Evolutionary conservation across 2,888 invertebrate genomes (phyloP), one percentile per base, ranked within the genome.

Genomic region (Agonopterix heracliana): DNA sequence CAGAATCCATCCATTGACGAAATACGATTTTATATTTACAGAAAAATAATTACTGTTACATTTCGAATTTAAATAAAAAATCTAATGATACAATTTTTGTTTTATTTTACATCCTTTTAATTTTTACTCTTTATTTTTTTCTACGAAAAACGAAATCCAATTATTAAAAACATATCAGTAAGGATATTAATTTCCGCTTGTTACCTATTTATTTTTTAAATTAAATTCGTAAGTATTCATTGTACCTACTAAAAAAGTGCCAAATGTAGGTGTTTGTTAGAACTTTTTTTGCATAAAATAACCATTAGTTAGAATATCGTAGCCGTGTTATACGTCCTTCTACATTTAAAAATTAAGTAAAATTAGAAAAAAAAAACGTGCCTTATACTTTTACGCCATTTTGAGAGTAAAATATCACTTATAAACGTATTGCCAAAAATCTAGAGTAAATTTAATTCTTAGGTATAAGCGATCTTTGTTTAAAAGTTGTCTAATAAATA

Each of bases 351-450:
- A 54, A 60, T 62, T 68, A 74, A 73, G 68, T 78, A 79, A 74
- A 5, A 64, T 74, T 78, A 77, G 83, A 79, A 51, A 63, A 76
- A 74, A 74, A 78, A 84, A 83, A 75, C 72, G 87, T 88, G 87
- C 87, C 87, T 88, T 88, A 88, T 83, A 86, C 78, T 81, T 81
- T 82, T 82, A 87, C 62, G 86, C 87, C 86, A 84, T 85, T 86
- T 81, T 81, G 78, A 81, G 71, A 74, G 68, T 79, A 78, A 80
- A 80, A 78, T 85, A 85, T 83, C 79, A 83, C 71, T 71, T 78
- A 77, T 74, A 74, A 38, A 66, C n/a, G 9, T 77, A 78, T 76
- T 79, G 81, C 83, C 79, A 83, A 76, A 41, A 71, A 52, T 55
- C 41, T 54, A 65, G 60, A 60, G 63, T 72, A 74, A 74, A 58